phyloP scores from a whole-genome alignment of 1,140 invertebrate species.

The Papilio polyxenes region DNA sequence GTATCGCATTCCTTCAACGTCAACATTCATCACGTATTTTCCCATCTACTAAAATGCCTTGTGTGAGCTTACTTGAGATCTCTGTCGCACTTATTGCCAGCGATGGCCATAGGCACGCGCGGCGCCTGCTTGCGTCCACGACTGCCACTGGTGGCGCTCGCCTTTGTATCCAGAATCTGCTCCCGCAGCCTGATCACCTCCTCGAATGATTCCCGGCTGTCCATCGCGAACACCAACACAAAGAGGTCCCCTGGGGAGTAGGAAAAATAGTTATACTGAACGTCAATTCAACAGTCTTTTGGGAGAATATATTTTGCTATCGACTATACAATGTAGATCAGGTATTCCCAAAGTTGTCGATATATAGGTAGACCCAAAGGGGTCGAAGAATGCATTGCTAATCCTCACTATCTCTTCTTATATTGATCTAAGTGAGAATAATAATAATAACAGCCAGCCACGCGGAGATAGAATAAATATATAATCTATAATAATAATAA shows the following conservation, averaged over 20 bases:
- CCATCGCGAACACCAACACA: conserved; percentile 91
- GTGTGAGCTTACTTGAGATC: conserved; percentile 83
- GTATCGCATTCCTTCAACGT: too few species aligned
- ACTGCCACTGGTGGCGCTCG: conserved; percentile 83
- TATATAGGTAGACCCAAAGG: too few species aligned
- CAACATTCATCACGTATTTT: too few species aligned
- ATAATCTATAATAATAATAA: too few species aligned
- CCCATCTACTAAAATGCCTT: too few species aligned
- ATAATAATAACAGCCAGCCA: too few species aligned
- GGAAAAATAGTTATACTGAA: conserved; percentile 8
- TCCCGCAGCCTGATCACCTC: conserved; percentile 90
- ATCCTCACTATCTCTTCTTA: too few species aligned
- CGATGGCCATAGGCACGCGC: conserved; percentile 90
- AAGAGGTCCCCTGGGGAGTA: conserved; percentile 88
- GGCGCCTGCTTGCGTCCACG: conserved; percentile 83
- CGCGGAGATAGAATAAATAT: too few species aligned
- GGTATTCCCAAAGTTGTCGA: too few species aligned
- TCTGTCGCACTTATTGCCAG: conserved; percentile 91
- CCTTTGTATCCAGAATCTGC: conserved; percentile 90
- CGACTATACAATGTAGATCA: not conserved
- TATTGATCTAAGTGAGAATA: too few species aligned
- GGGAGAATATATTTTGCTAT: not conserved
- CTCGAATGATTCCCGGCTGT: conserved; percentile 91
- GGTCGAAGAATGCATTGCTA: too few species aligned
- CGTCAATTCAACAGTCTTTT: not conserved